phyloP scores from a whole-genome alignment of 2,888 invertebrate species.

The Pseudeuparius sepicola region DNA sequence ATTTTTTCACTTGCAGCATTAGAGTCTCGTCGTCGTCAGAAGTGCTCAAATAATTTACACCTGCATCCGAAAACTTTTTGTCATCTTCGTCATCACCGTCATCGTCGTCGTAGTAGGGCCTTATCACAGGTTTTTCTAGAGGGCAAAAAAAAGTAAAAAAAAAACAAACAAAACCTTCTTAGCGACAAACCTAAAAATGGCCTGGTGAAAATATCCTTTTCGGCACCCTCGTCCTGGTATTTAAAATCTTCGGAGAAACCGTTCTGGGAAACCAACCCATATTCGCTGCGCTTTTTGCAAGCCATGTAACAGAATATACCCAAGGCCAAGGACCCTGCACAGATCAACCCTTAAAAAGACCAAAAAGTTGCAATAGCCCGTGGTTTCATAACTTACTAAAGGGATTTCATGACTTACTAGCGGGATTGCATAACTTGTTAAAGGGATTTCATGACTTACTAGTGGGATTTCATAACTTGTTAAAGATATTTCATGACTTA shows the following conservation, averaged over 20 bases:
- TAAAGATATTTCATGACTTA: too few relatives aligned
- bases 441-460: too few relatives aligned
- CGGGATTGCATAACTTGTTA: too few relatives aligned
- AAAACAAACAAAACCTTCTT: conserved; percentile 10
- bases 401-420: too few relatives aligned
- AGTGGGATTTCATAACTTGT: too few relatives aligned
- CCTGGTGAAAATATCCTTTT: conserved; percentile 28
- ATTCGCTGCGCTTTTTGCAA: conserved; percentile 36
- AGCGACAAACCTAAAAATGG: conserved; percentile 26
- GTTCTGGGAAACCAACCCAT: conserved; percentile 29
- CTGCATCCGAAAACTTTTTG: conserved; percentile 21
- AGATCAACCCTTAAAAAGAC: conserved; percentile 43
- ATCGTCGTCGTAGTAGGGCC: conserved; percentile 66
- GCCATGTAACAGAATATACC: conserved; percentile 48
- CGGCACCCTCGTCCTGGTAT: conserved; percentile 29
- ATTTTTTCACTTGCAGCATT: too few relatives aligned
- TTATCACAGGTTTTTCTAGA: conserved; percentile 34
- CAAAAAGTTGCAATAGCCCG: too few relatives aligned
- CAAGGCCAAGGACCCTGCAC: conserved; percentile 44
- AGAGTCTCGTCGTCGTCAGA: conserved; percentile 24
- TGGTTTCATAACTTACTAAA: too few relatives aligned
- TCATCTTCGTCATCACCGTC: conserved; percentile 40
- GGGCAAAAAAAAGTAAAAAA: conserved; percentile 23
- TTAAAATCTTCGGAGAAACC: conserved; percentile 27
- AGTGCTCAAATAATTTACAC: conserved; percentile 14